phyloP scores from a whole-genome alignment of 2,797 vertebrate genomes.

The Sebastes reedi region DNA sequence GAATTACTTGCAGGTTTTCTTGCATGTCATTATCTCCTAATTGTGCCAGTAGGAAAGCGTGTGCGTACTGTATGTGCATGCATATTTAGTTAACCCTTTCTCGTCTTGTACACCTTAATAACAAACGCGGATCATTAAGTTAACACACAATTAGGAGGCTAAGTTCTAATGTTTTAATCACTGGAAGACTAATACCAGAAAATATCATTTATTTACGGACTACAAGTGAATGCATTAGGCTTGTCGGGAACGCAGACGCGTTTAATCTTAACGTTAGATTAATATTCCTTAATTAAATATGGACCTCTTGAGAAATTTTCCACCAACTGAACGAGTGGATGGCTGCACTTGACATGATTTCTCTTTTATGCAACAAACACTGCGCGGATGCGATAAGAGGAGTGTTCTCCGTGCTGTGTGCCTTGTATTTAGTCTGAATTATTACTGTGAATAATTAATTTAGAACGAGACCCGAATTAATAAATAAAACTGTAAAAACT shows the following conservation, averaged over 20 bases:
- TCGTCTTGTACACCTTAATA: conserved; percentile 26
- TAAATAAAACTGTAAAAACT: not conserved
- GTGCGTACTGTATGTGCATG: not conserved
- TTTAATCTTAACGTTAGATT: conserved; percentile 50
- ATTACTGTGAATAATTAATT: conserved; percentile 4
- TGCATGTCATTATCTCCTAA: conserved; percentile 78
- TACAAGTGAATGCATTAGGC: conserved; percentile 25
- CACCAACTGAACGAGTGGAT: not conserved
- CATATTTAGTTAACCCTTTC: conserved; percentile 52
- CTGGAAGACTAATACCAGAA: conserved; percentile 43
- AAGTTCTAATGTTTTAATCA: conserved; percentile 49
- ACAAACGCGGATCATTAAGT: conserved; percentile 47
- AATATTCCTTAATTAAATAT: conserved; percentile 27
- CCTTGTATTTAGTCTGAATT: not conserved
- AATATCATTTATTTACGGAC: conserved; percentile 44
- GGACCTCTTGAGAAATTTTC: conserved; percentile 33
- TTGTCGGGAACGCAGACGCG: conserved; percentile 1
- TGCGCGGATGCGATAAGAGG: not conserved
- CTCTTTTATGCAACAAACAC: not conserved
- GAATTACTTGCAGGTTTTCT: conserved; percentile 72
- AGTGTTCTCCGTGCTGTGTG: not conserved
- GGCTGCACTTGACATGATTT: conserved; percentile 8
- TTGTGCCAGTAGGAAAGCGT: conserved; percentile 46
- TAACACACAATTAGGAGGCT: conserved; percentile 49
- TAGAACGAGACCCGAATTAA: not conserved